Conservation (phyloP, 2,797 vertebrate genomes). For the Micropoecilia bifurca region DNA sequence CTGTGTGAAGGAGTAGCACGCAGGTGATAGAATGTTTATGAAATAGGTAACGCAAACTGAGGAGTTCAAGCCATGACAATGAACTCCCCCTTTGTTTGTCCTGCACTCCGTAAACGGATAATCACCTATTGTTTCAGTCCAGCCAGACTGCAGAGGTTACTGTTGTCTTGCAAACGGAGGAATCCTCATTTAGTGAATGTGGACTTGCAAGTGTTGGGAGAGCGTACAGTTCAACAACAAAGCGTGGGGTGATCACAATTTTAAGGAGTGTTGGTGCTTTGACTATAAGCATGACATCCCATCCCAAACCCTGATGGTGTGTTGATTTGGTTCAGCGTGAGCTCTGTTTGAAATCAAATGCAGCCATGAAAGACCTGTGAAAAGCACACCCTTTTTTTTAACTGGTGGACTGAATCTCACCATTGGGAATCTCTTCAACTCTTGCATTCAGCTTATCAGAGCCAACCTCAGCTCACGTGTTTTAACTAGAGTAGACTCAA, state of each 20-base stretch:
- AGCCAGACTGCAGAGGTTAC: not conserved
- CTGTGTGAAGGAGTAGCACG: conserved; percentile 52
- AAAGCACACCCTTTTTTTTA: not conserved
- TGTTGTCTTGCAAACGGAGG: conserved; percentile 43
- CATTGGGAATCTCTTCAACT: not conserved
- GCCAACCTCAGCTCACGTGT: conserved; percentile 38
- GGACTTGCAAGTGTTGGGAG: conserved; percentile 31
- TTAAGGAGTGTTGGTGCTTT: conserved; percentile 35
- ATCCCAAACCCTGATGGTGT: not conserved
- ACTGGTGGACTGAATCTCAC: not conserved
- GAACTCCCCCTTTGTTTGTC: conserved; percentile 12
- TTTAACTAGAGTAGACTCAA: conserved; percentile 27
- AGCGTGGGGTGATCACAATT: conserved; percentile 6
- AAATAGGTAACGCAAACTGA: conserved; percentile 49
- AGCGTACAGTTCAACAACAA: conserved; percentile 41
- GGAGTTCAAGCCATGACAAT: conserved; percentile 15
- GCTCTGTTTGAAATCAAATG: not conserved
- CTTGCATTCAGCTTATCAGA: conserved; percentile 5
- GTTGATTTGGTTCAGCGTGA: not conserved
- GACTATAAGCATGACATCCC: conserved; percentile 25
- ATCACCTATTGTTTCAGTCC: conserved; percentile 26
- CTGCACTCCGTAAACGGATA: conserved; percentile 21
- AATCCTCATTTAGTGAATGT: conserved; percentile 25
- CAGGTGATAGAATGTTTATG: conserved; percentile 54
- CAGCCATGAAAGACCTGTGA: not conserved